phyloP scores from a whole-genome alignment of 2,888 invertebrate genomes.

The Melinaea menophilus region DNA sequence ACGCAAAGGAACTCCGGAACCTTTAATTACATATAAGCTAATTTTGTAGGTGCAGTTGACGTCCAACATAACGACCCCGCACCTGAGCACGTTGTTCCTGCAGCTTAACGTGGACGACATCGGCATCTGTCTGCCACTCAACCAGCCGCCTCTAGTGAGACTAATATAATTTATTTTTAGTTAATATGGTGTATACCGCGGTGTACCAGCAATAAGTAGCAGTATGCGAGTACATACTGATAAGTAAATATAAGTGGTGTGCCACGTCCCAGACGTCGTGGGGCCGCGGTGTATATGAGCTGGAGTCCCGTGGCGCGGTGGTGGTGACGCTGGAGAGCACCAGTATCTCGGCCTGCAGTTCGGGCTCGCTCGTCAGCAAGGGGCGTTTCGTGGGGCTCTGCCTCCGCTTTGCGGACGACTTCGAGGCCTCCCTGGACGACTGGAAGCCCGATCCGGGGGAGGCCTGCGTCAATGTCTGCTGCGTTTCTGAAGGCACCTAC shows the following conservation, averaged over 20 bases:
- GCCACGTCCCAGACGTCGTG: conserved; percentile 71
- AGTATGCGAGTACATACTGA: too few relatives aligned
- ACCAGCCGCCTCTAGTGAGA: conserved; percentile 84
- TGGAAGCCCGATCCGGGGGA: conserved; percentile 96
- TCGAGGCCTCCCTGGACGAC: conserved; percentile 96
- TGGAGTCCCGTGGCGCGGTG: conserved; percentile 92
- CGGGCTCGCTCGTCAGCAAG: conserved; percentile 96
- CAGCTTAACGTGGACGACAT: conserved; percentile 97
- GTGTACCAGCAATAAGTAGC: too few relatives aligned
- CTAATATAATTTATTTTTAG: background rate
- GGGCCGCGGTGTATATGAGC: conserved; percentile 79
- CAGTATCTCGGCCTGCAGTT: conserved; percentile 95
- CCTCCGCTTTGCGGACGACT: conserved; percentile 97
- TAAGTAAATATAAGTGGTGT: background rate
- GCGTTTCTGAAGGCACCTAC: conserved; percentile 99
- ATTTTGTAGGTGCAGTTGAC: conserved; percentile 82
- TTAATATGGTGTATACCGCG: background rate
- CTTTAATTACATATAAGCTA: background rate
- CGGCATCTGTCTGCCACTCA: conserved; percentile 95
- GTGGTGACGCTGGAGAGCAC: conserved; percentile 97
- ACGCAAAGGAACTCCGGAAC: background rate
- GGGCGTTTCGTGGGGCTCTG: conserved; percentile 94
- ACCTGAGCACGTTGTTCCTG: conserved; percentile 92
- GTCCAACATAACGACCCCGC: conserved; percentile 85
- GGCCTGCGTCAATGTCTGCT: conserved; percentile 92